A percentile compares a stretch with the other conserved stretches of the same genome.
Conservation (phyloP, 2,888 invertebrate species). For the Adelphocoris suturalis region DNA sequence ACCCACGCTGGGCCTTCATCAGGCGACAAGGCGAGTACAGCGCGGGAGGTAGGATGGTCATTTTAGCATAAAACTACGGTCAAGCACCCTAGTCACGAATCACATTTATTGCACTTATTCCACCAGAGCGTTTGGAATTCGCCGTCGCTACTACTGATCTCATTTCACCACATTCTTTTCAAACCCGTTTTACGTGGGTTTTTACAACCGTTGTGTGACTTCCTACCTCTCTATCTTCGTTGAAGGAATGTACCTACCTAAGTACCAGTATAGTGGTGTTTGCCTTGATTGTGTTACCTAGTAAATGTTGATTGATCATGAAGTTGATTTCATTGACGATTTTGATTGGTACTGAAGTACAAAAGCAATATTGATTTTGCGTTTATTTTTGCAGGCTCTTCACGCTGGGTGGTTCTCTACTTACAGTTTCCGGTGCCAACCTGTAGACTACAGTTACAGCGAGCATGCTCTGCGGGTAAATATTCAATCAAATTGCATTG, state of each 20-base stretch:
- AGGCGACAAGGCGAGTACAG: no score
- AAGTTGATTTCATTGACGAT: no score
- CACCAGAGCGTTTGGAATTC: not conserved
- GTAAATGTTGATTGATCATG: no score
- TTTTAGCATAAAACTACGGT: not conserved
- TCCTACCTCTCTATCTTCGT: not conserved
- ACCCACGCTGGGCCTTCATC: no score
- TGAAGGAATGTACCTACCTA: no score
- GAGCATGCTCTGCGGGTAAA: conserved; percentile 90
- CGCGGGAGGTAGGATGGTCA: not conserved
- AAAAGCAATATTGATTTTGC: no score
- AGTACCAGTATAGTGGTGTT: no score
- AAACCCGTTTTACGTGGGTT: not conserved
- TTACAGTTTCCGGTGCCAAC: conserved; percentile 95
- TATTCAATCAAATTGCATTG: conserved; percentile 62
- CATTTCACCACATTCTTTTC: not conserved
- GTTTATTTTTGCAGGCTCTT: conserved; percentile 81
- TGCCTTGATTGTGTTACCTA: no score
- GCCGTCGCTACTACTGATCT: not conserved
- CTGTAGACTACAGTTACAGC: conserved; percentile 89
- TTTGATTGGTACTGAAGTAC: no score
- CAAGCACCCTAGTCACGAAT: not conserved
- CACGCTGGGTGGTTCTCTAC: conserved; percentile 88
- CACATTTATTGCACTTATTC: not conserved
- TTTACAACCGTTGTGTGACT: not conserved